Conservation (phyloP, 2,113 vertebrate genomes). For the Mohoua ochrocephala region DNA sequence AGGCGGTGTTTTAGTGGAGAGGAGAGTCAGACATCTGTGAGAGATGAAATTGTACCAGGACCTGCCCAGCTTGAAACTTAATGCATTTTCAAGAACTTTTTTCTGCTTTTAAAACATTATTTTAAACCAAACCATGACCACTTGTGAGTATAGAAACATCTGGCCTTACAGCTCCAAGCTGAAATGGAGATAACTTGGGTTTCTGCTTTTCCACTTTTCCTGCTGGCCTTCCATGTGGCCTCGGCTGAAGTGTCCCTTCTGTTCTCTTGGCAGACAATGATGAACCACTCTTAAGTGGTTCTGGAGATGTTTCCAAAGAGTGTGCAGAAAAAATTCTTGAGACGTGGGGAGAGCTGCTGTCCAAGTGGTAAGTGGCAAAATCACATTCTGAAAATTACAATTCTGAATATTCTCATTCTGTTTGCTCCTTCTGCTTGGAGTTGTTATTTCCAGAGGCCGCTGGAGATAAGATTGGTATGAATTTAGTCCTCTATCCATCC, state of each 20-base stretch:
- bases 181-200: neutral
- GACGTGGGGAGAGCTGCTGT: constrained; percentile 96
- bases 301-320: constrained; percentile 97
- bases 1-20: neutral
- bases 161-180: neutral
- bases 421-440: neutral
- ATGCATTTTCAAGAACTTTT: neutral
- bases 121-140: neutral
- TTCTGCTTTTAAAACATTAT: neutral
- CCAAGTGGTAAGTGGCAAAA: constrained; percentile 87
- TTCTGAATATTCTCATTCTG: neutral
- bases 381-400: neutral
- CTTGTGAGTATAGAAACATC: neutral
- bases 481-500: neutral
- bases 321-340: constrained; percentile 98
- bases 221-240: neutral
- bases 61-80: neutral
- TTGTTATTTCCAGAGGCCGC: neutral
- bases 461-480: neutral
- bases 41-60: neutral
- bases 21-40: neutral
- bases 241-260: neutral
- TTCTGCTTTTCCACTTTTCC: neutral
- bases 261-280: constrained; percentile 87
- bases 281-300: constrained; percentile 94